Conservation (phyloP, 2,888 invertebrate genomes). For the Chalcis sispes region DNA sequence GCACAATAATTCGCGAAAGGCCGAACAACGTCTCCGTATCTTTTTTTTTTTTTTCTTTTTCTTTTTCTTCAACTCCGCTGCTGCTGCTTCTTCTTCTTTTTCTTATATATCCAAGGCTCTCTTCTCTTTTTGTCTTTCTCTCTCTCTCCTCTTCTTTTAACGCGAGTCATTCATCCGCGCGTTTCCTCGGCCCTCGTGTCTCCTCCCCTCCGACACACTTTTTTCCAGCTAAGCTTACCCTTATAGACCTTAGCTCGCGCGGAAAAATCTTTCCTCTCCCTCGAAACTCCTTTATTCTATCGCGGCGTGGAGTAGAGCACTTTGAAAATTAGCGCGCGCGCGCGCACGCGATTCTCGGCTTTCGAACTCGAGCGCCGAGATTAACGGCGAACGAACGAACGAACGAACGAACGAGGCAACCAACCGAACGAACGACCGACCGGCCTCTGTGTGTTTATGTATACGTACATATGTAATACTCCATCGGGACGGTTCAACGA, state of each 20-base stretch:
- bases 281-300: slow-evolving; percentile 64
- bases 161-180: slow-evolving; percentile 19
- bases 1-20: slow-evolving; percentile 37
- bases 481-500: slow-evolving; percentile 48
- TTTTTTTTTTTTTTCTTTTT: neutral
- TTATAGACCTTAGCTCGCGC: too few species aligned
- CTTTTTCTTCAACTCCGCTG: too few species aligned
- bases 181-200: too few species aligned
- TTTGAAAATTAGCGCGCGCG: slow-evolving; percentile 69
- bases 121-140: slow-evolving; percentile 2
- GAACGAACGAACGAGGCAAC: too few species aligned
- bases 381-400: too few species aligned
- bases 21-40: neutral
- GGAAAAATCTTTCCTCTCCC: too few species aligned
- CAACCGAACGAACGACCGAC: too few species aligned
- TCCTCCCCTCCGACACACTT: slow-evolving; percentile 10
- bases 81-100: neutral
- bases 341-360: slow-evolving; percentile 13
- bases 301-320: slow-evolving; percentile 57
- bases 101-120: neutral
- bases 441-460: neutral
- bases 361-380: too few species aligned
- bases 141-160: neutral
- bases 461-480: neutral
- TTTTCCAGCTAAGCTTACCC: too few species aligned